phyloP scores from a whole-genome alignment of 1,140 invertebrate species.

The Drosophila arizonae region DNA sequence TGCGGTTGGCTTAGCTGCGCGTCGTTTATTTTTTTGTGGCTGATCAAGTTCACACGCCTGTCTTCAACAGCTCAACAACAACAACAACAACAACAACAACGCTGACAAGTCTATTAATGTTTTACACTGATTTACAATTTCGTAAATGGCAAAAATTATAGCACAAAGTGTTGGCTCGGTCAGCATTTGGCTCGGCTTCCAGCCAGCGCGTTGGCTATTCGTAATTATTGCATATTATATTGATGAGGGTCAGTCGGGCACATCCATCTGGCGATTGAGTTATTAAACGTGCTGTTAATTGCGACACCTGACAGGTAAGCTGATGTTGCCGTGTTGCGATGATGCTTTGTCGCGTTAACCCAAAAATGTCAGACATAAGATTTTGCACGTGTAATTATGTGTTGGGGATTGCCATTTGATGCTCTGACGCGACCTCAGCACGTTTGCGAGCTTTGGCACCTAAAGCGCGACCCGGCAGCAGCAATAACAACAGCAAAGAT shows the following conservation, averaged over 20 bases:
- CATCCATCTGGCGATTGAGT: conserved; percentile 58
- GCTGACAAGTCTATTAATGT: conserved; percentile 5
- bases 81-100: conserved; percentile 8
- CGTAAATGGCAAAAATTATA: conserved; percentile 69
- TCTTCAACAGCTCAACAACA: neutral
- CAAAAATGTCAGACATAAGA: conserved; percentile 65
- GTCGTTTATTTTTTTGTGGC: conserved; percentile 48
- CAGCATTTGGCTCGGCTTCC: conserved; percentile 28
- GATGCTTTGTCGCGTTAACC: conserved; percentile 69
- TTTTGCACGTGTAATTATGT: conserved; percentile 61
- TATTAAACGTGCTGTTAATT: conserved; percentile 73
- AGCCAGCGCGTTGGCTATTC: conserved; percentile 23
- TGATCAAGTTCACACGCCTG: conserved; percentile 68
- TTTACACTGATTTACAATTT: conserved; percentile 46
- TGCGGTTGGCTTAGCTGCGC: conserved; percentile 30
- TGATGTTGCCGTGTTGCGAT: neutral
- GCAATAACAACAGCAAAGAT: conserved; percentile 16
- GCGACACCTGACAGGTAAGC: conserved; percentile 45
- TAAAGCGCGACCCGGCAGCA: conserved; percentile 21
- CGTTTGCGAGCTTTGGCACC: conserved; percentile 58
- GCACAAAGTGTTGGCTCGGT: conserved; percentile 36
- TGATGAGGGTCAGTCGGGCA: conserved; percentile 56
- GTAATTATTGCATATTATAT: conserved; percentile 31
- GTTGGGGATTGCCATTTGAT: conserved; percentile 26
- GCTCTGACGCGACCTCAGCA: conserved; percentile 46